Conservation (phyloP, 2,797 vertebrate genomes). For the Eurystomus glaucurus region DNA sequence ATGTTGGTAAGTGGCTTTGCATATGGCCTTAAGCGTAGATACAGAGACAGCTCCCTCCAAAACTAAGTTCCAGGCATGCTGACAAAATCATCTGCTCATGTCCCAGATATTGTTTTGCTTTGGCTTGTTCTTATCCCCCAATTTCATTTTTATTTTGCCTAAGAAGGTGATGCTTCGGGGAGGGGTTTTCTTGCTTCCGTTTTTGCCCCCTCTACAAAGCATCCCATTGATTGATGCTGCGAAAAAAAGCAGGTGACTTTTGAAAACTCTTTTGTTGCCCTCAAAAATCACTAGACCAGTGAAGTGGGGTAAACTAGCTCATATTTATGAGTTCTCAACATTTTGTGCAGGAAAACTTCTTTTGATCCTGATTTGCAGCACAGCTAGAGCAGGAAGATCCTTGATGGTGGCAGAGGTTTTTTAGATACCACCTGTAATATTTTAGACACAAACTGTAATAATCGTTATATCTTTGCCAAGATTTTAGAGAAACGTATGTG, state of each 20-base stretch:
- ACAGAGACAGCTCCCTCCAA: not conserved
- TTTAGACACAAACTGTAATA: not conserved
- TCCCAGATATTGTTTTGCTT: constrained; percentile 1
- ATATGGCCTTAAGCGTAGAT: constrained; percentile 13
- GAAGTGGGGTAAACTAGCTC: not conserved
- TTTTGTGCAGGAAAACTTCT: not conserved
- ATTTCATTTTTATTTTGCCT: constrained; percentile 26
- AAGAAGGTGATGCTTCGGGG: not conserved
- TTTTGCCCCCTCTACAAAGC: not conserved
- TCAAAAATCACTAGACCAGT: not conserved
- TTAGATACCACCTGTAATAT: not conserved
- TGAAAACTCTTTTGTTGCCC: not conserved
- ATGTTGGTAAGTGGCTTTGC: not conserved
- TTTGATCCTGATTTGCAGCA: not conserved
- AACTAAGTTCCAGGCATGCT: constrained; percentile 23
- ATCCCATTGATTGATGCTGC: not conserved
- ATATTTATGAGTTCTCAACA: not conserved
- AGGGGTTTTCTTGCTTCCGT: not conserved
- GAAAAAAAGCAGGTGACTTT: not conserved
- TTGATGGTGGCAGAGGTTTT: not conserved
- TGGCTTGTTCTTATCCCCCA: not conserved
- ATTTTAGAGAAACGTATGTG: not conserved
- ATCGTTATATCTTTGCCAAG: not conserved
- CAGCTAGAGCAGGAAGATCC: not conserved
- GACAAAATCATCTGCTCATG: constrained; percentile 26